These are phyloP conservation scores for Heliconius sara DNA, from an alignment of 2,888 invertebrate species.

Conservation along the genomic window DNA sequence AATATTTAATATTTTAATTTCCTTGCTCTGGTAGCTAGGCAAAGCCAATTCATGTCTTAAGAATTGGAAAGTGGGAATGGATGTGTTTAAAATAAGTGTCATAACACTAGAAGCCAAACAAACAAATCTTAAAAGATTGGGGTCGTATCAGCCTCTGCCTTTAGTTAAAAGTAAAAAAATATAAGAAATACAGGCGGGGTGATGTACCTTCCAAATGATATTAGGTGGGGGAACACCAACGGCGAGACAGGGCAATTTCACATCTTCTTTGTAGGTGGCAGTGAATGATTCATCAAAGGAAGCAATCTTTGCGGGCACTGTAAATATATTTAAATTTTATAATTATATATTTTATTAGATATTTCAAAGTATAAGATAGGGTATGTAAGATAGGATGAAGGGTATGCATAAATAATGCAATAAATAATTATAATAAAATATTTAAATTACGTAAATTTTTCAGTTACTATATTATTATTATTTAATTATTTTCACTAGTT, in stretches of 20 bases:
- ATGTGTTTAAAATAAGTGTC: not conserved
- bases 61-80: not conserved
- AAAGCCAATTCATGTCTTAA: not conserved
- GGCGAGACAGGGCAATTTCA: slow-evolving; percentile 94
- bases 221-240: slow-evolving; percentile 96
- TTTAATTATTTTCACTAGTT: too few relatives aligned
- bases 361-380: not conserved
- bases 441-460: too few relatives aligned
- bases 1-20: not conserved
- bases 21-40: not conserved
- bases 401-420: too few relatives aligned
- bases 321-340: slow-evolving; percentile 12
- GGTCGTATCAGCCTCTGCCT: not conserved
- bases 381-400: too few relatives aligned
- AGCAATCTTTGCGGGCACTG: slow-evolving; percentile 96
- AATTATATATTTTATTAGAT: slow-evolving; percentile 4
- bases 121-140: not conserved
- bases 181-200: not conserved
- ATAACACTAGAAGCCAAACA: not conserved
- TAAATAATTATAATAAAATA: too few relatives aligned
- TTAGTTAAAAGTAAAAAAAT: too few relatives aligned
- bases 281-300: slow-evolving; percentile 97
- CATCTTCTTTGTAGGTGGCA: slow-evolving; percentile 95
- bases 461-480: too few relatives aligned
- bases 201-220: slow-evolving; percentile 91